Percentiles rank a stretch among this genome's conserved stretches.
These are phyloP conservation scores for Cirrhinus mrigala DNA, from an alignment of 2,797 vertebrate species.

Conservation along the genomic window DNA sequence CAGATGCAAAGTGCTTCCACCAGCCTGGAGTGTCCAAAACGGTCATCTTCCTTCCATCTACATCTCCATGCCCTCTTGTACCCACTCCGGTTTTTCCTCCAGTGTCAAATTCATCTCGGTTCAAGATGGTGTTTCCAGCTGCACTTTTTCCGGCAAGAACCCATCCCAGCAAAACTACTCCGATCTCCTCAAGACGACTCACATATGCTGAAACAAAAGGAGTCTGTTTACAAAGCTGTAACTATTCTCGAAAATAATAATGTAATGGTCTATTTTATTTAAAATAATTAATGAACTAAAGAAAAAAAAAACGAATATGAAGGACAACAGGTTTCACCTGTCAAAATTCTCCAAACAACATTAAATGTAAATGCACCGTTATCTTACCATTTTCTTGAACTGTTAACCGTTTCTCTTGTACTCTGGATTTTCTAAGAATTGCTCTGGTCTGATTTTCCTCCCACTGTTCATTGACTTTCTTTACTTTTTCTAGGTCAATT, in stretches of 20 bases:
- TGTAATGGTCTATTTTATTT: too few species aligned
- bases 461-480: not conserved
- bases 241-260: too few species aligned
- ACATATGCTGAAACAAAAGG: not conserved
- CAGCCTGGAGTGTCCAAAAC: conserved; percentile 18
- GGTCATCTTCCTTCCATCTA: not conserved
- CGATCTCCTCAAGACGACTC: conserved; percentile 13
- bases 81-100: not conserved
- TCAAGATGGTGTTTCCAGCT: conserved; percentile 25
- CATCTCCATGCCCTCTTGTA: not conserved
- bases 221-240: too few species aligned
- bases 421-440: not conserved
- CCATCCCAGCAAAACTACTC: conserved; percentile 12
- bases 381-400: conserved; percentile 19
- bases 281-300: too few species aligned
- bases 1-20: conserved; percentile 5
- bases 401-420: not conserved
- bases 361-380: not conserved
- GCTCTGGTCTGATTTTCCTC: not conserved
- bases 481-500: not conserved
- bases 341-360: not conserved
- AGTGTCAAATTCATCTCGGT: not conserved
- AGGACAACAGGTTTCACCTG: too few species aligned
- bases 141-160: conserved; percentile 12
- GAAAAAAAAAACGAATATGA: too few species aligned